Conservation (phyloP, 2,888 invertebrate species). For the Strigamia maritima region DNA sequence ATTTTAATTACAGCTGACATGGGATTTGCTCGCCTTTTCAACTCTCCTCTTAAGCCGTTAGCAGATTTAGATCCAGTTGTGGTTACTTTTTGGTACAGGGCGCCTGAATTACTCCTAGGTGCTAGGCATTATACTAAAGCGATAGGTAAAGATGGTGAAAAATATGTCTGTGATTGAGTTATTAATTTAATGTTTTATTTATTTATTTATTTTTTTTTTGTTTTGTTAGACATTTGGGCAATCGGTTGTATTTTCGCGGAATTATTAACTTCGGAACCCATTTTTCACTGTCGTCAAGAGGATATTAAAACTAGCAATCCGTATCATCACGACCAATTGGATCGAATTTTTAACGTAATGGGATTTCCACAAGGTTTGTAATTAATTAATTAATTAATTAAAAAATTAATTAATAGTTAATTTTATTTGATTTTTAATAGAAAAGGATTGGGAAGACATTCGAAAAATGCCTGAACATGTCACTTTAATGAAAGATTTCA, state of each 20-base stretch:
- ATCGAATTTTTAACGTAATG: constrained; percentile 98
- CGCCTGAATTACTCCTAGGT: constrained; percentile 89
- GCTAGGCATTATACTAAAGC: constrained; percentile 98
- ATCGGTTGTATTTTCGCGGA: constrained; percentile 99
- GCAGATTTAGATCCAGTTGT: constrained; percentile 99
- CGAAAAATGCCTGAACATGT: constrained; percentile 99
- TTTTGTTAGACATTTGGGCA: constrained; percentile 96
- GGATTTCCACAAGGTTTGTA: constrained; percentile 77
- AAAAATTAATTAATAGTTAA: not conserved
- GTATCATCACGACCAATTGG: constrained; percentile 97
- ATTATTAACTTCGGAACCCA: constrained; percentile 96
- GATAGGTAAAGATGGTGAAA: constrained; percentile 77
- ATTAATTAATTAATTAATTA: not conserved
- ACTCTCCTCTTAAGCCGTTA: constrained; percentile 93
- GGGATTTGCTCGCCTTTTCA: constrained; percentile 97
- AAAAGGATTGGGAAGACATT: constrained; percentile 98
- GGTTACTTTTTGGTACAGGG: constrained; percentile 99
- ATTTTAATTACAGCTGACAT: constrained; percentile 70
- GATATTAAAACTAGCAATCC: constrained; percentile 99
- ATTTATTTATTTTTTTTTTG: too few species aligned
- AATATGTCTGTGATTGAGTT: too few species aligned
- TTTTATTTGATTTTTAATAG: constrained; percentile 49
- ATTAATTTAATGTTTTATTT: constrained; percentile 36
- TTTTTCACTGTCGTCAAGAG: constrained; percentile 98
- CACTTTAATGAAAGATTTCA: constrained; percentile 92